A percentile compares a stretch with the other conserved stretches of the same genome.
phyloP scores from a whole-genome alignment of 2,888 invertebrate species.

The Aleiodes alternator region DNA sequence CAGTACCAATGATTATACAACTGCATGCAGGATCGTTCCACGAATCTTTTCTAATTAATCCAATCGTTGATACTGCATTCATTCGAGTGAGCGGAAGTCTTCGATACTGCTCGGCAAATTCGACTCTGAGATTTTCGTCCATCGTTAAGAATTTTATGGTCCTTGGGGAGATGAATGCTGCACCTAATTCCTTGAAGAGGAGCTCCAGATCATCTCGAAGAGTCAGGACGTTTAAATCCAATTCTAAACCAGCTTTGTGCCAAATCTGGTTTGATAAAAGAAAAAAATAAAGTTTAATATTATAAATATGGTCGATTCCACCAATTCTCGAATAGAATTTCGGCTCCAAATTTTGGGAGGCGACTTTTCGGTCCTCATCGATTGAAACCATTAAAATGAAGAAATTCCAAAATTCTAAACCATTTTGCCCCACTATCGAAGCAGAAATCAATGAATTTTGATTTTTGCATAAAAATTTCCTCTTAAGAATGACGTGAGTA shows the following conservation, averaged over 20 bases:
- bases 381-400: no score
- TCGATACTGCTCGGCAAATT: constrained; percentile 69
- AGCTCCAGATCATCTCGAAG: constrained; percentile 66
- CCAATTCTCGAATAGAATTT: no score
- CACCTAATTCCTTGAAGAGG: constrained; percentile 68
- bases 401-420: no score
- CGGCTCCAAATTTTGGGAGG: no score
- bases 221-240: constrained; percentile 67
- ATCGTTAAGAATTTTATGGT: constrained; percentile 70
- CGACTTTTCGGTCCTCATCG: no score
- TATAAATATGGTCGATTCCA: no score
- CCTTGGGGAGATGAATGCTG: constrained; percentile 67
- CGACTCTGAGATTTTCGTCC: constrained; percentile 62
- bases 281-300: neutral
- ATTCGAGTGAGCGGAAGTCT: constrained; percentile 64
- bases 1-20: constrained; percentile 92
- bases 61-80: constrained; percentile 66
- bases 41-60: constrained; percentile 67
- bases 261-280: constrained; percentile 64
- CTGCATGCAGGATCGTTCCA: constrained; percentile 67
- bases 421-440: no score
- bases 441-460: no score
- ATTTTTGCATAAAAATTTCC: no score
- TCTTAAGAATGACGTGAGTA: no score
- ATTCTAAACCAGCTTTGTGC: constrained; percentile 71